Evolutionary conservation across 1,140 invertebrate genomes (phyloP).

Genomic region (Rhagoletis zephyria): DNA sequence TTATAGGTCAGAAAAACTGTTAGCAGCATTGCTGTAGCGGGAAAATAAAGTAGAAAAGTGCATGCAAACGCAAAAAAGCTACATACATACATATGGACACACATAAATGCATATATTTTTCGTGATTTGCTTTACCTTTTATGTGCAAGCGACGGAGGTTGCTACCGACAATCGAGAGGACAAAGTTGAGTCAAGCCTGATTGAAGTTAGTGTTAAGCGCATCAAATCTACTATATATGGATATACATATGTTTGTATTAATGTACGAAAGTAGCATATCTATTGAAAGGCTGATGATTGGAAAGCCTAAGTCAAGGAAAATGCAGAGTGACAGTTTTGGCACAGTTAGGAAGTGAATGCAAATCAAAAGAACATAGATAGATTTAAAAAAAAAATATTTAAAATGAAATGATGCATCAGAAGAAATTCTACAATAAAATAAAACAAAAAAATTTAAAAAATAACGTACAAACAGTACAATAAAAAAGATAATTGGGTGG

Average conservation of each 20-base stretch:
- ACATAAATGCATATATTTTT: too few relatives aligned
- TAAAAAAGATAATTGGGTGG: too few relatives aligned
- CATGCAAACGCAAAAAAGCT: background rate
- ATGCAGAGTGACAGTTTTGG: background rate
- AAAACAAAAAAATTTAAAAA: background rate
- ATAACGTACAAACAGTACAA: background rate
- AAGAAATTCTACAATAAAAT: background rate
- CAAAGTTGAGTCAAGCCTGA: slow-evolving; percentile 35
- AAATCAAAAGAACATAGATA: background rate
- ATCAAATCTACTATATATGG: background rate
- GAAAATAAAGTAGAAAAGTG: background rate
- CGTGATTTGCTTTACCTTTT: slow-evolving; percentile 23
- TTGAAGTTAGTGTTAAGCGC: background rate
- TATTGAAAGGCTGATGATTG: background rate
- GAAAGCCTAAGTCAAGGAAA: background rate
- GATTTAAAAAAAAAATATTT: background rate
- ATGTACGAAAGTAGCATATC: background rate
- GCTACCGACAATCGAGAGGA: background rate
- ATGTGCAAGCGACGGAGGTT: slow-evolving; percentile 18
- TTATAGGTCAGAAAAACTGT: slow-evolving; percentile 47
- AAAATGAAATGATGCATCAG: background rate
- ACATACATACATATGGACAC: background rate
- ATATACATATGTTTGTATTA: background rate
- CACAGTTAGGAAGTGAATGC: background rate
- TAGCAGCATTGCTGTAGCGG: background rate